A percentile compares a stretch with the other conserved stretches of the same genome.
Conservation (phyloP, 2,797 vertebrate species). For the Erpetoichthys calabaricus region DNA sequence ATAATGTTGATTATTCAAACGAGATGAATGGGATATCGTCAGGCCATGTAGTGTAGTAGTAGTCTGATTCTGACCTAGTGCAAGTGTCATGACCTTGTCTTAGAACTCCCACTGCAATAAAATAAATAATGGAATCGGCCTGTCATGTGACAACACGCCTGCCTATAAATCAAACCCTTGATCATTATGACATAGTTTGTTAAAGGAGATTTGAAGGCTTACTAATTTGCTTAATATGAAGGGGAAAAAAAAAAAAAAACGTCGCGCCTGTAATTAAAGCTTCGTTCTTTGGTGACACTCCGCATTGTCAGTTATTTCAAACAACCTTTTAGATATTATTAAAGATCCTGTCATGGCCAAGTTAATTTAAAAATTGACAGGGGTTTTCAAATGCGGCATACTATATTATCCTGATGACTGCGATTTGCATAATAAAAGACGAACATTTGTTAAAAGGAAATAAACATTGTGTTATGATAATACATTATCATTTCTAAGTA, state of each 20-base stretch:
- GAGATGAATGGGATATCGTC: conserved; percentile 62
- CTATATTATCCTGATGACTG: neutral
- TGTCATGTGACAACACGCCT: conserved; percentile 41
- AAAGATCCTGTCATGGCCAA: neutral
- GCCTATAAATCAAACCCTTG: conserved; percentile 55
- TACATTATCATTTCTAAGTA: neutral
- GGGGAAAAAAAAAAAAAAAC: conserved; percentile 20
- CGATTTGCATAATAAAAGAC: neutral
- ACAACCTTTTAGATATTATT: neutral
- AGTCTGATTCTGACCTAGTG: conserved; percentile 65
- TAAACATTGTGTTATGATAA: neutral
- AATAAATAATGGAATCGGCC: conserved; percentile 51
- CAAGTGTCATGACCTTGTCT: conserved; percentile 60
- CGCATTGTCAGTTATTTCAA: conserved; percentile 6
- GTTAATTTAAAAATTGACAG: neutral
- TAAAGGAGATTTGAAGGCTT: conserved; percentile 46
- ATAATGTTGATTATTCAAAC: conserved; percentile 68
- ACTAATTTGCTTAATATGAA: conserved; percentile 41
- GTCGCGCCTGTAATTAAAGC: conserved; percentile 19
- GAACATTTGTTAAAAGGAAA: neutral
- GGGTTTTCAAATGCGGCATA: neutral
- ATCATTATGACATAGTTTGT: conserved; percentile 49
- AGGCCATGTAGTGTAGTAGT: conserved; percentile 32
- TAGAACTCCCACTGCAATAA: conserved; percentile 32
- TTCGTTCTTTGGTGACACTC: conserved; percentile 7